phyloP scores from a whole-genome alignment of 2,113 vertebrate genomes.

The Willisornis vidua region DNA sequence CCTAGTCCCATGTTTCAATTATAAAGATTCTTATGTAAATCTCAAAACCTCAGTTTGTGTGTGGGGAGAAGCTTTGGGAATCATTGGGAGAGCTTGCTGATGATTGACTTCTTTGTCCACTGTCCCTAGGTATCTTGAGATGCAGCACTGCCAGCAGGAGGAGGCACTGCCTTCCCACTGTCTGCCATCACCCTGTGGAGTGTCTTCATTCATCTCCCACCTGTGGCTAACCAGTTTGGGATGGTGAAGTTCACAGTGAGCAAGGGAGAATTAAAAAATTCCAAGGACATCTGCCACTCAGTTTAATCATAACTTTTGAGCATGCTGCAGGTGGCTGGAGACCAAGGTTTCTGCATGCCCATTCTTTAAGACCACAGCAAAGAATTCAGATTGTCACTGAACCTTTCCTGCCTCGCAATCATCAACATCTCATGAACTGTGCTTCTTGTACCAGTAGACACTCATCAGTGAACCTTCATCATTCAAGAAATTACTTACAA shows the following conservation, averaged over 20 bases:
- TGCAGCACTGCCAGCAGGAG: neutral
- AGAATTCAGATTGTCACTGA: neutral
- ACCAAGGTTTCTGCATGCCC: neutral
- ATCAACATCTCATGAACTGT: neutral
- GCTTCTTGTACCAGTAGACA: neutral
- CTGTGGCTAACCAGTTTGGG: neutral
- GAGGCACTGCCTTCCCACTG: neutral
- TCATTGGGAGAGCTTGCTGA: neutral
- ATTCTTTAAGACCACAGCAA: neutral
- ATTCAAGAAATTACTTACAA: neutral
- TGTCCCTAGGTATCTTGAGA: neutral
- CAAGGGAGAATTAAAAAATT: neutral
- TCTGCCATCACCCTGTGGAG: accelerated
- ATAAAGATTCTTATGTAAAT: neutral
- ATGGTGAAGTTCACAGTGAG: neutral
- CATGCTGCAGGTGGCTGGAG: neutral
- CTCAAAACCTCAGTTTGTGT: neutral
- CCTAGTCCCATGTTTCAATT: neutral
- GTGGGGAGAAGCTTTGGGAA: neutral
- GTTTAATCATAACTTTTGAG: neutral
- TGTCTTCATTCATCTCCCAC: neutral
- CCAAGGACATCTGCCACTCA: neutral
- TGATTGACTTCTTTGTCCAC: neutral
- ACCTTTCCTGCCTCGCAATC: neutral
- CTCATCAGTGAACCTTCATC: accelerated